Evolutionary conservation across 2,113 vertebrate species (phyloP).

Genomic region (Misgurnus mizolepis): DNA sequence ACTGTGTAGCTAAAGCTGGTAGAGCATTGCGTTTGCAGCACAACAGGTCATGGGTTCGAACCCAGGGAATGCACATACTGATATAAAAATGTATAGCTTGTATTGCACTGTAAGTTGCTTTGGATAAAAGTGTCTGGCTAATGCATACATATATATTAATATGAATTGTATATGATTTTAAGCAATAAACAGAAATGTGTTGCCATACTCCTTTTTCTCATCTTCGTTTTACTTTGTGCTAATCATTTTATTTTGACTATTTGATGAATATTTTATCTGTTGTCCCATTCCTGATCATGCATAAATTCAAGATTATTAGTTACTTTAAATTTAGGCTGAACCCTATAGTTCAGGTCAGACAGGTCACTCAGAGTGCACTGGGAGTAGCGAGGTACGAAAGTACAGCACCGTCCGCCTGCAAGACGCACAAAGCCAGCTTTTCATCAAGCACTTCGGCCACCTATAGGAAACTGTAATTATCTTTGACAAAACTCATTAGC

Average conservation of each 20-base stretch:
- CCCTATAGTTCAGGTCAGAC: not conserved
- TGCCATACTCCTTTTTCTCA: too few relatives aligned
- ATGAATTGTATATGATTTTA: too few relatives aligned
- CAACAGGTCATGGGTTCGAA: too few relatives aligned
- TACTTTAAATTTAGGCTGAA: too few relatives aligned
- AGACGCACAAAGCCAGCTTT: constrained; percentile 82
- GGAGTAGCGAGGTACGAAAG: constrained; percentile 69
- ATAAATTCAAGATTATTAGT: not conserved
- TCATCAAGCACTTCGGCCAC: constrained; percentile 72
- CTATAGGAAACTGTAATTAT: constrained; percentile 80
- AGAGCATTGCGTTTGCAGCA: too few relatives aligned
- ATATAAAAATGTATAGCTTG: too few relatives aligned
- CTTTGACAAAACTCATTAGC: constrained; percentile 89
- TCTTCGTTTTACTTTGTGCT: too few relatives aligned
- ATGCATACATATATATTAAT: too few relatives aligned
- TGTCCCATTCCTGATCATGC: not conserved
- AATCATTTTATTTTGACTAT: not conserved
- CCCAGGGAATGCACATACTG: too few relatives aligned
- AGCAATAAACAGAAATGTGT: too few relatives aligned
- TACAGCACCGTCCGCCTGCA: constrained; percentile 66
- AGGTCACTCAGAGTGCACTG: constrained; percentile 77
- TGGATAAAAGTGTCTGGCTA: too few relatives aligned
- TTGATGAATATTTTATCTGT: not conserved
- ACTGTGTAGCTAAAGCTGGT: not conserved
- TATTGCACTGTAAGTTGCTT: too few relatives aligned